phyloP scores from a whole-genome alignment of 2,888 invertebrate genomes.

The Plebejus melissa region DNA sequence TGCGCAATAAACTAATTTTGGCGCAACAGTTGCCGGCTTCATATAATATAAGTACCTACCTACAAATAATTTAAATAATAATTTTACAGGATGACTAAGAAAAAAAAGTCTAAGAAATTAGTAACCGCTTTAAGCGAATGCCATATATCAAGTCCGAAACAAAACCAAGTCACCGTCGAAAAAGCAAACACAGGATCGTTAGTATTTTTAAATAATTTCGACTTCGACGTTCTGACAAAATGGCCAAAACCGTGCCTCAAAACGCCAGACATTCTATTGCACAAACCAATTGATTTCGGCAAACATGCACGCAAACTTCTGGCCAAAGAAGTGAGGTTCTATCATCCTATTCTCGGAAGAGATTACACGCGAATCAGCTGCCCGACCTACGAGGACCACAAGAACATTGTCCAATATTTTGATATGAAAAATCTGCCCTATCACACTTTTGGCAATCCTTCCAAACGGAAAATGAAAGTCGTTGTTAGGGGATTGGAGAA shows the following conservation, averaged over 20 bases:
- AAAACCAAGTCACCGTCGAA: slow-evolving; percentile 29
- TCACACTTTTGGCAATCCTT: slow-evolving; percentile 55
- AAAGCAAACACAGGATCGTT: slow-evolving; percentile 33
- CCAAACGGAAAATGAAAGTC: slow-evolving; percentile 53
- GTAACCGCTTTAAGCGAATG: slow-evolving; percentile 37
- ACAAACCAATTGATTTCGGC: slow-evolving; percentile 45
- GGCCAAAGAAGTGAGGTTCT: slow-evolving; percentile 45
- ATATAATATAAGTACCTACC: no score
- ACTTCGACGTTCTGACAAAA: slow-evolving; percentile 38
- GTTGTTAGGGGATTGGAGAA: slow-evolving; percentile 53
- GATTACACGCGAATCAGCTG: slow-evolving; percentile 48
- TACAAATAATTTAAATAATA: background rate
- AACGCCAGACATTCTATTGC: slow-evolving; percentile 53
- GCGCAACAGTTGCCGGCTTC: no score
- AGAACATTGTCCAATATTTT: slow-evolving; percentile 47
- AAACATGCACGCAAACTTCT: slow-evolving; percentile 45
- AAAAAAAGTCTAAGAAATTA: slow-evolving; percentile 38
- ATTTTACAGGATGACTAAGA: slow-evolving; percentile 39
- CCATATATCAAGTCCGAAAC: slow-evolving; percentile 34
- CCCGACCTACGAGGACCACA: slow-evolving; percentile 47
- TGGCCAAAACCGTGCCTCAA: slow-evolving; percentile 49
- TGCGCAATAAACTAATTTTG: no score
- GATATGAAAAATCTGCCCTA: slow-evolving; percentile 50
- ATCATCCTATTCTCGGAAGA: slow-evolving; percentile 40
- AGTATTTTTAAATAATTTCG: slow-evolving; percentile 37